Base-by-base conservation (phyloP, 2,113 vertebrate genomes). In the Thalassarche chlororhynchos region DNA sequence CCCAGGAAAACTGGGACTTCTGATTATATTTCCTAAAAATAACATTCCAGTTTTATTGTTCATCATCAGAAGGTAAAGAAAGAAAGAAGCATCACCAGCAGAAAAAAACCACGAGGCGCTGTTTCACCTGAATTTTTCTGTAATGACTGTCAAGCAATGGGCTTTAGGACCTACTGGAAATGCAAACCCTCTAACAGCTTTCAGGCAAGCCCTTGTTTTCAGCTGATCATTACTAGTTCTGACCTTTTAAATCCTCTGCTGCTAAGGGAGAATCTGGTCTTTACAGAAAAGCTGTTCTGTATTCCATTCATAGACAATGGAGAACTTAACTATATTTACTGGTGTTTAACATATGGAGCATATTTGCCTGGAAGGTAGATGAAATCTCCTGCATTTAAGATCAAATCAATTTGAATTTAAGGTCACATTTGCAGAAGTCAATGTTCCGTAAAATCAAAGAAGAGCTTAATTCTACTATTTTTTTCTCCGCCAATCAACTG, bases 401-500 rank as follows among this genome's bases (percentile, higher is more conserved):
- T 94, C 91, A 96, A 94, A 96, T 97, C 95, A 96, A 95, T 97
- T 94, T 93, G 93, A 97, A 97, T 97, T 97, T 97, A 95, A 97
- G 94, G 95, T 97, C 95, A 96, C 87, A 95, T 97, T 97, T 97
- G 84, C 93, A 96, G 94, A 89, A 96, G 95, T 91, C 97, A 87
- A 92, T 96, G 93, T 91, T 95, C 87, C 5, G 0, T 93, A 95
- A 96, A 97, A 96, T 96, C 96, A 96, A 96, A 97, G 95, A 90
- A 66, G 89, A 87, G 89, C 78, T 97, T 94, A 93, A 95, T 89
- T 95, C 89, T 96, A 34, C 84, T 71, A 9, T 91, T 94, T 95
- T 83, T 89, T 86, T 26, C 83, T 69, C 81, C 17, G 4, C 83
- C 91, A 69, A 28, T 94, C 86, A 96, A 1, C 61, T 38, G 28